Evolutionary conservation across 1,140 invertebrate genomes (phyloP), one percentile per base, ranked within the genome.

Genomic region (Drosophila punjabiensis): DNA sequence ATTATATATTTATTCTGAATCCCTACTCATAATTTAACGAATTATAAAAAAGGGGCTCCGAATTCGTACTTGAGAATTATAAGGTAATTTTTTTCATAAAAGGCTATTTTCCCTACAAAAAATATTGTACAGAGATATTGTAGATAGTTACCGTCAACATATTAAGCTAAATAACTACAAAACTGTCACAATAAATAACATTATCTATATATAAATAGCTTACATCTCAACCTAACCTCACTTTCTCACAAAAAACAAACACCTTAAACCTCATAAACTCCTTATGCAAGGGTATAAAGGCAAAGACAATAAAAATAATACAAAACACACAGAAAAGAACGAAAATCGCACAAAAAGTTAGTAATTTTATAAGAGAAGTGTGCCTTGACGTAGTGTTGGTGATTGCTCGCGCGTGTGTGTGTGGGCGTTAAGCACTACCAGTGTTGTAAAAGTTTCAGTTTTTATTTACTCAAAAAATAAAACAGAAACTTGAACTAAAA

Each of bases 281-380:
- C n/a, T 11, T 16, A 18, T 35, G n/a, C 18, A 14, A 35, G 32
- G 13, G 8, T 55, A 55, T 35, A 35, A 55, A 55, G 18, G 14
- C 18, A 53, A 33, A 33, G 50, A 75, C 81, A 3, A 66, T 63
- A 61, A 66, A 64, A 50, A 75, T 74, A 86, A 74, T 62, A 76
- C 64, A 87, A 76, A 60, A 65, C 33, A 61, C 56, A 59, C 71
- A 87, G 71, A 83, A 83, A 76, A 83, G 65, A 87, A 87, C 76
- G 50, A 69, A 71, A 58, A 58, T 71, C 50, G 65, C 65, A 48
- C 64, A 66, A 84, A 89, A 88, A 79, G 85, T 88, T 89, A 78
- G 81, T 89, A 88, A 88, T 81, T 89, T 84, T 81, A 89, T 81
- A 69, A 78, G 55, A 41, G 47, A 74, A 61, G 52, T 63, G 59